These are phyloP conservation scores for Platalea minor DNA, from an alignment of 2,797 vertebrate species.

Conservation along the genomic window DNA sequence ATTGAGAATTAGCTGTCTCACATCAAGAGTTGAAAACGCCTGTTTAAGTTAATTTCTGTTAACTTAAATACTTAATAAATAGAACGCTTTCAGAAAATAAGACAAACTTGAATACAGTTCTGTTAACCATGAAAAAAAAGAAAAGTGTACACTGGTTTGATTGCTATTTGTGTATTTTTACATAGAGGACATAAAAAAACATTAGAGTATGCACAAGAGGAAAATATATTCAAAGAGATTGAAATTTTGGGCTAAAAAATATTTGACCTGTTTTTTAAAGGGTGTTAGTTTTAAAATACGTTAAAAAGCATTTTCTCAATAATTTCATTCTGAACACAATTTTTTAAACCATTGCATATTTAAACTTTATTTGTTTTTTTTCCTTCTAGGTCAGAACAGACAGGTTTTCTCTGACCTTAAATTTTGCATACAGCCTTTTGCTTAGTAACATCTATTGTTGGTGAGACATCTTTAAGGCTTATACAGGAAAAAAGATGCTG, in stretches of 20 bases:
- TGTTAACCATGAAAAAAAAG: neutral
- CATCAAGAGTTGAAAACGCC: neutral
- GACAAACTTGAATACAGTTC: neutral
- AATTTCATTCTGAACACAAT: neutral
- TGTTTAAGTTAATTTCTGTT: neutral
- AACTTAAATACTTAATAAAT: neutral
- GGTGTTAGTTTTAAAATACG: neutral
- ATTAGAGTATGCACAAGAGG: neutral
- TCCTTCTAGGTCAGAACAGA: neutral
- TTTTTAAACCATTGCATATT: neutral
- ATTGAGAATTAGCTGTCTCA: neutral
- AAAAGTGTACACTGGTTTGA: neutral
- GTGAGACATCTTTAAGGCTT: neutral
- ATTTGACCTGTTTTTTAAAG: rapidly evolving
- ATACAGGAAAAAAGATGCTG: neutral
- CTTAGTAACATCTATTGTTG: neutral
- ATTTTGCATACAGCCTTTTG: neutral
- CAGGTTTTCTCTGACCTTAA: neutral
- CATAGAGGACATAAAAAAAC: neutral
- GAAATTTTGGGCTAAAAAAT: neutral
- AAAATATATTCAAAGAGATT: neutral
- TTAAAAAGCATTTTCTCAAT: neutral
- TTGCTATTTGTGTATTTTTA: neutral
- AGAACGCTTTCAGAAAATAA: neutral
- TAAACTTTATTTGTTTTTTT: neutral